Evolutionary conservation across 2,797 vertebrate species (phyloP).

Genomic region (Discoglossus pictus): DNA sequence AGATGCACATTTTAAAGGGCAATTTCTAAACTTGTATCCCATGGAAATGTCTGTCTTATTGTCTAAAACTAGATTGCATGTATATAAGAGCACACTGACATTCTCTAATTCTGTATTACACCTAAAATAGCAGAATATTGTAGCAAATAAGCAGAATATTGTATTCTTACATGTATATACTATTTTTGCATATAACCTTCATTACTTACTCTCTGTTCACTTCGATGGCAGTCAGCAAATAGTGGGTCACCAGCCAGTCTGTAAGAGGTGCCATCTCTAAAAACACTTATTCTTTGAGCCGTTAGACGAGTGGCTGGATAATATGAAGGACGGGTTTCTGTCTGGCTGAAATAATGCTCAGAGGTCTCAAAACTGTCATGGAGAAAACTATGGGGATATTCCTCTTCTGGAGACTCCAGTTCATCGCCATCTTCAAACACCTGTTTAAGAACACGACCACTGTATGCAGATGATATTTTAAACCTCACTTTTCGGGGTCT

Average conservation of each 20-base stretch:
- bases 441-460: slow-evolving; percentile 89
- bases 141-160: too few relatives aligned
- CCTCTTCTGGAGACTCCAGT: slow-evolving; percentile 85
- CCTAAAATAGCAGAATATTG: too few relatives aligned
- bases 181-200: too few relatives aligned
- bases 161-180: too few relatives aligned
- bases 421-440: slow-evolving; percentile 95
- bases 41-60: too few relatives aligned
- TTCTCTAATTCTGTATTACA: too few relatives aligned
- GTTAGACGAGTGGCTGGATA: slow-evolving; percentile 77
- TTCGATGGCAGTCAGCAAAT: slow-evolving; percentile 59
- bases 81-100: too few relatives aligned
- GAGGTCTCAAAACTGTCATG: slow-evolving; percentile 79
- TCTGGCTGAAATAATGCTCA: slow-evolving; percentile 71
- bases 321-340: slow-evolving; percentile 58
- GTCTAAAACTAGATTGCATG: not conserved
- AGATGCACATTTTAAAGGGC: too few relatives aligned
- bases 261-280: slow-evolving; percentile 75
- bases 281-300: slow-evolving; percentile 87
- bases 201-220: slow-evolving; percentile 74
- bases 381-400: slow-evolving; percentile 84
- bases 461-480: slow-evolving; percentile 91
- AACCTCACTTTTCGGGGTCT: slow-evolving; percentile 92
- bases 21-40: too few relatives aligned
- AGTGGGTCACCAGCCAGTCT: slow-evolving; percentile 59